phyloP scores from a whole-genome alignment of 2,888 invertebrate genomes.

The Epinotia bilunana region DNA sequence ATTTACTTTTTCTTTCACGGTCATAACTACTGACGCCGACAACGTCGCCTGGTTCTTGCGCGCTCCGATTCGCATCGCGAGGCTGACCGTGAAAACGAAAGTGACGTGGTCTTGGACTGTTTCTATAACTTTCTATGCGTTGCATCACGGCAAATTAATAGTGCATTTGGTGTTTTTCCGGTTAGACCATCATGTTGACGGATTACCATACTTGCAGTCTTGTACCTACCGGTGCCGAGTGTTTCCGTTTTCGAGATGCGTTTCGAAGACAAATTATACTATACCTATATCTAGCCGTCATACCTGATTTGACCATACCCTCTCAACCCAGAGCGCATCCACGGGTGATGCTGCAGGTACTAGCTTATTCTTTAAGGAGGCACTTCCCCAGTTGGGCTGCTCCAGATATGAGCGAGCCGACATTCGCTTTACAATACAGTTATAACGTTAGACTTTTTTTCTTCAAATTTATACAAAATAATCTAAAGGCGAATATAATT shows the following conservation, averaged over 20 bases:
- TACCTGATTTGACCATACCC: too few species aligned
- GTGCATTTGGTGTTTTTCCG: constrained; percentile 13
- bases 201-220: neutral
- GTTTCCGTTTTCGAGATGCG: neutral
- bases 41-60: neutral
- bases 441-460: constrained; percentile 8
- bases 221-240: neutral
- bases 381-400: too few species aligned
- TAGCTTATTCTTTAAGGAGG: too few species aligned
- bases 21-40: neutral
- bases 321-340: too few species aligned
- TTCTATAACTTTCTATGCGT: constrained; percentile 31
- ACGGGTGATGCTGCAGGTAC: too few species aligned
- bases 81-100: constrained; percentile 38
- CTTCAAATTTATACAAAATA: neutral
- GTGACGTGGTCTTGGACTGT: constrained; percentile 13
- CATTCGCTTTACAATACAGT: neutral
- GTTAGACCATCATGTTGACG: neutral
- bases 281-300: too few species aligned
- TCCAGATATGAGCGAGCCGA: too few species aligned
- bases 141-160: constrained; percentile 19
- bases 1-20: neutral
- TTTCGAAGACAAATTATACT: too few species aligned
- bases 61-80: constrained; percentile 15
- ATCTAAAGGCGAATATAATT: neutral